Base-by-base conservation (phyloP, 2,888 invertebrate genomes). In the Autographa pulchrina region DNA sequence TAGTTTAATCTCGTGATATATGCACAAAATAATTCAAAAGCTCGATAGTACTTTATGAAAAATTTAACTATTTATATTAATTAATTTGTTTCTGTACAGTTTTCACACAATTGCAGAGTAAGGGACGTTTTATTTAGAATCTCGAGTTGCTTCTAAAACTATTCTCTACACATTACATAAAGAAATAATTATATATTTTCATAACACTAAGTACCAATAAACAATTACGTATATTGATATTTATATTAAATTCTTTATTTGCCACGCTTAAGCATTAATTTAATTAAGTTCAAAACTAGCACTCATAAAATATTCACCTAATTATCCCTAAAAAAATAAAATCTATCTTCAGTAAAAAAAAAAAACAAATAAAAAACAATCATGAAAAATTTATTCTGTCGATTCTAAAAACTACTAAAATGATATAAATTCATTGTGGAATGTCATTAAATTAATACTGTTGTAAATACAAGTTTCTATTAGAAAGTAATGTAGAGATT, bases 371-470 rank as follows among this genome's bases (percentile, higher is more conserved):
- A 16, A 48, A 48, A 48, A 48, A 48, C n/a, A 48, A 48, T n/a
- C n/a, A 8, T 48, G n/a, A n/a, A n/a, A 48, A 48, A 48, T 48
- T 48, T 48, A 48, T 48, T 48, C n/a, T 6, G n/a, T n/a, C 8
- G 1, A 48, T 48, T 48, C n/a, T 48, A 48, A 48, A 54, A 64
- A 52, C 16, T 58, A 38, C 3, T 18, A 60, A 65, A 43, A 54
- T 62, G n/a, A 11, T 13, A 20, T 52, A 25, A 65, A 48, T 38
- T 66, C 52, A 18, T 66, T 62, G 59, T 77, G 81, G 77, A 80
- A 77, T 77, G 77, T 62, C 38, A 77, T 38, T 52, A 8, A 76
- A 66, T 20, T 71, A 80, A 77, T 77, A 77, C 77, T 81, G 77
- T 65, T 64, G n/a, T 58, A 56, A 63, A 43, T 48, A 48, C 48